These are phyloP conservation scores for Lophura nycthemera DNA, from an alignment of 2,113 vertebrate species.

Conservation along the genomic window DNA sequence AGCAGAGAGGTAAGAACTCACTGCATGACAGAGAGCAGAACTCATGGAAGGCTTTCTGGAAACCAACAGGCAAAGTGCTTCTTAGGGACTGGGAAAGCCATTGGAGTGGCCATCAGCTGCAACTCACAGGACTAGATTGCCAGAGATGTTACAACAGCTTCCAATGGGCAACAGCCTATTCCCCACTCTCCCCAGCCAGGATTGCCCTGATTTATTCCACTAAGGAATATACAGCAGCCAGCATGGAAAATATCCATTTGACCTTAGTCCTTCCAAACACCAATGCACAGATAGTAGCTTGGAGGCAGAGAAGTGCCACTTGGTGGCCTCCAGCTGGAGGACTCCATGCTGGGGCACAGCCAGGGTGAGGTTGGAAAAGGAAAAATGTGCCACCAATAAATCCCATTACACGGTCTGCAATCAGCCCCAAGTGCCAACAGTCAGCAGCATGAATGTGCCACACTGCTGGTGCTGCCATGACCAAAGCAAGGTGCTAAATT, in stretches of 20 bases:
- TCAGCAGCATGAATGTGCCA: not conserved
- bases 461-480: not conserved
- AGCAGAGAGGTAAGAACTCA: not conserved
- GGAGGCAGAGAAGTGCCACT: not conserved
- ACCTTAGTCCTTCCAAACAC: not conserved
- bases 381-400: not conserved
- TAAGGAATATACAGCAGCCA: not conserved
- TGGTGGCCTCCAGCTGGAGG: slow-evolving; percentile 15
- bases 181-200: not conserved
- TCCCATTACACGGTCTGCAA: not conserved
- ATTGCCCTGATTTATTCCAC: not conserved
- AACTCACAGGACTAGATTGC: not conserved
- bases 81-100: not conserved
- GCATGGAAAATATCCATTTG: not conserved
- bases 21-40: fast-evolving
- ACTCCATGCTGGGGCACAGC: not conserved
- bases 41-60: not conserved
- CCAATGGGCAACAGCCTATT: fast-evolving
- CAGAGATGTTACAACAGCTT: fast-evolving
- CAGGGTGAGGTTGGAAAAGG: slow-evolving; percentile 4
- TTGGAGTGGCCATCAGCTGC: not conserved
- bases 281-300: not conserved
- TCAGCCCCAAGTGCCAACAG: slow-evolving; percentile 10
- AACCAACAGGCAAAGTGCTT: not conserved
- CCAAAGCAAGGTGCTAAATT: slow-evolving; percentile 28